Conservation (phyloP, 2,113 vertebrate species). For the Saimiri boliviensis region DNA sequence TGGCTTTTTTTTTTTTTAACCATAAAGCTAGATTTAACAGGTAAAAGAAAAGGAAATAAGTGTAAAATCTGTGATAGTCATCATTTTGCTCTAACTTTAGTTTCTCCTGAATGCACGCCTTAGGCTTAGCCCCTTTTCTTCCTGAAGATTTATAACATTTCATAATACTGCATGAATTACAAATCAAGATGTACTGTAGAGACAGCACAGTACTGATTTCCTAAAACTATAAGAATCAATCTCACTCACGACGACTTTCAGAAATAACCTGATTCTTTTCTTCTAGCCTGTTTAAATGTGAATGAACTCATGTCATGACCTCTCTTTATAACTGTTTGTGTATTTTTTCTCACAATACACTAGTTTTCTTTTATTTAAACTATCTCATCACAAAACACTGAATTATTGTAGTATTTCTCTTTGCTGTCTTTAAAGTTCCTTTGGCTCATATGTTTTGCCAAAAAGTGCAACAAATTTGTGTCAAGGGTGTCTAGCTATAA, state of each 20-base stretch:
- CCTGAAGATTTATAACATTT: slow-evolving; percentile 53
- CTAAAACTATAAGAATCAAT: slow-evolving; percentile 52
- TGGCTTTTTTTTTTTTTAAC: not conserved
- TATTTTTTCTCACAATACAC: not conserved
- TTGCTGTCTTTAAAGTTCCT: not conserved
- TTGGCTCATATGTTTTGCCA: not conserved
- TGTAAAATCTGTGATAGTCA: slow-evolving; percentile 66
- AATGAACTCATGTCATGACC: slow-evolving; percentile 40
- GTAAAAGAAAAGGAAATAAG: not conserved
- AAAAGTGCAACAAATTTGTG: not conserved
- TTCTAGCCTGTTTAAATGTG: slow-evolving; percentile 47
- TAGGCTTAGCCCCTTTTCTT: slow-evolving; percentile 2
- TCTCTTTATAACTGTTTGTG: not conserved
- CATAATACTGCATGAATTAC: slow-evolving; percentile 57
- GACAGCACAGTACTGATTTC: slow-evolving; percentile 49
- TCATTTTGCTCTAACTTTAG: not conserved
- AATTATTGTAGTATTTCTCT: not conserved
- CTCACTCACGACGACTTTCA: slow-evolving; percentile 40
- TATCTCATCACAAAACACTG: not conserved
- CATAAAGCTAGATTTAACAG: not conserved
- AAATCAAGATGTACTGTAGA: slow-evolving; percentile 60
- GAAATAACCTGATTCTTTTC: slow-evolving; percentile 57
- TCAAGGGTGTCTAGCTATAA: not conserved
- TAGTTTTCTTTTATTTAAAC: not conserved
- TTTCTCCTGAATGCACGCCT: slow-evolving; percentile 52